Conservation (phyloP, 2,113 vertebrate genomes). For the Columba livia region DNA sequence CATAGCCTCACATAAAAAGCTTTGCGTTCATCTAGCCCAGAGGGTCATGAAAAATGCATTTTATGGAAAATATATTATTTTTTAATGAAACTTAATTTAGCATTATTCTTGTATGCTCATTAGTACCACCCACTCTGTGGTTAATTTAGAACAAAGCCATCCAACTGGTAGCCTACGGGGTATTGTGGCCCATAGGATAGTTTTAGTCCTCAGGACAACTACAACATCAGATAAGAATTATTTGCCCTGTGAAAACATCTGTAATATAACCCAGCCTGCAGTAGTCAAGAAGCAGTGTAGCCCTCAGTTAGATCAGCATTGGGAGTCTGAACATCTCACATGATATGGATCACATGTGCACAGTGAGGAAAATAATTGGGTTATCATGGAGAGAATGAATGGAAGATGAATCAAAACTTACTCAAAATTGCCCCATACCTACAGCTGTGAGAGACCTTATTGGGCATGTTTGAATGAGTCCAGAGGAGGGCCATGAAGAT, state of each 20-base stretch:
- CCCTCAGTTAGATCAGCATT: background rate
- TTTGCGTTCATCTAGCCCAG: background rate
- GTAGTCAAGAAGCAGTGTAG: background rate
- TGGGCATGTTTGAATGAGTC: too few species aligned
- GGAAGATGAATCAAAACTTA: background rate
- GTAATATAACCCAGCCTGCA: background rate
- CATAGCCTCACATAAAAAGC: background rate
- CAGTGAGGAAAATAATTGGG: background rate
- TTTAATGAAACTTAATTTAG: background rate
- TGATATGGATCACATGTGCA: background rate
- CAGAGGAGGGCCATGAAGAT: too few species aligned
- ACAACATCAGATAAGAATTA: background rate
- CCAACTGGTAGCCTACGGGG: background rate
- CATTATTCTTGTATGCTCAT: background rate
- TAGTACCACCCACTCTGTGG: background rate
- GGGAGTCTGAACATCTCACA: background rate
- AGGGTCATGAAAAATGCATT: background rate
- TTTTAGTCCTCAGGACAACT: background rate
- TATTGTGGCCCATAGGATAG: background rate
- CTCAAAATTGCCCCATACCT: background rate
- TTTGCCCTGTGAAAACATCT: background rate
- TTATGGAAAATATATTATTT: background rate
- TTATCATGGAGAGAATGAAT: background rate
- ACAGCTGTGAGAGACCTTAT: background rate
- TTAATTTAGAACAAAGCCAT: constrained; percentile 12